Evolutionary conservation across 2,797 vertebrate genomes (phyloP), one percentile per base, ranked within the genome.

Genomic region (Siniperca scherzeri): DNA sequence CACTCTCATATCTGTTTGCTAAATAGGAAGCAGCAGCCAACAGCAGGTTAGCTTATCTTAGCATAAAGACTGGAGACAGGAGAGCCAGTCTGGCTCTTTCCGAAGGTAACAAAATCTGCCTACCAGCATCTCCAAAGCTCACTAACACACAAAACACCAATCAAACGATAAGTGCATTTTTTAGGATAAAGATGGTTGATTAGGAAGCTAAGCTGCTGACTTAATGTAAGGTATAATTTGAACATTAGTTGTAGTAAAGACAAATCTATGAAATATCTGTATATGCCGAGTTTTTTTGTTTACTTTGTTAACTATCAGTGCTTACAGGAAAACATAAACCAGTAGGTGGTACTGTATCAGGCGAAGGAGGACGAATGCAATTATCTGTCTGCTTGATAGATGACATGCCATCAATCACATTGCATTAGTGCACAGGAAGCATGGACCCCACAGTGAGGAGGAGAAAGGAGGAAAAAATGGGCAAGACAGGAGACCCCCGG

Each of bases 321-420:
- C 80, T 59, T 42, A 46, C 36, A 70, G 79, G 74, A 68, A 81
- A 50, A 86, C 74, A 78, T 17, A 71, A 78, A 73, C 61, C 74
- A 80, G 83, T 59, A 60, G 78, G 76, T 85, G 74, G 66, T 72
- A 19, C 17, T 50, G 50, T 21, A 4, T 81, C 25, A 2, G 13
- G 30, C 33, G 8, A 22, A 74, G 65, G 48, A 87, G 68, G 78
- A 52, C 11, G 3, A 79, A 86, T 74, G 69, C 55, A 88, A 84
- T 91, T 82, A 86, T 77, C 77, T 36, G 59, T 89, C 80, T 55
- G 59, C 80, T 83, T 93, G 90, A 94, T 88, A 81, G 89, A 92
- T 82, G 76, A 78, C 61, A 65, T 57, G 78, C 75, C 64, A 83
- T 94, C 92, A 91, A 90, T 91, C 93, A 88, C 67, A 84, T 85